A percentile compares a stretch with the other conserved stretches of the same genome.
phyloP scores from a whole-genome alignment of 2,797 vertebrate genomes.

The Coregonus suidteri region DNA sequence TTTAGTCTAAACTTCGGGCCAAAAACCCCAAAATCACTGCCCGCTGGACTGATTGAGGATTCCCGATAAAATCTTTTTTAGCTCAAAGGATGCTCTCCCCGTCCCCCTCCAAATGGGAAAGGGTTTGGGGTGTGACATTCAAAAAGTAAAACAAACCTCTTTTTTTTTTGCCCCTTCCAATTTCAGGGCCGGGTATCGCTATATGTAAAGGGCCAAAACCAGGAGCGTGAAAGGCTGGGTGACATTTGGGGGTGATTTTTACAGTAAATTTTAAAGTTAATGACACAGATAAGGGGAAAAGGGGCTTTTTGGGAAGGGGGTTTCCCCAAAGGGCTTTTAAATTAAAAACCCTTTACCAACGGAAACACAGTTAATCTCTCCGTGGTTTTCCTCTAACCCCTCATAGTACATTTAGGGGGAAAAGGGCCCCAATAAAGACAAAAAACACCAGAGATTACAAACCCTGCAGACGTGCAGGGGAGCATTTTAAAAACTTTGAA shows the following conservation, averaged over 20 bases:
- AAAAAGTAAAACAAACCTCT: not conserved
- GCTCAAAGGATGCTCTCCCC: constrained; percentile 18
- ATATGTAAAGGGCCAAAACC: constrained; percentile 39
- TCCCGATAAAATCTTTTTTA: not conserved
- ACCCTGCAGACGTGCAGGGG: not conserved
- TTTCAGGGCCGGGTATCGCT: constrained; percentile 52
- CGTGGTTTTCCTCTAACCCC: constrained; percentile 58
- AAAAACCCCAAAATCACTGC: not conserved
- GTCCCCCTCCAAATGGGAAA: too few species aligned
- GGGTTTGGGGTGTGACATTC: not conserved
- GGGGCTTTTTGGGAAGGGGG: constrained; percentile 38
- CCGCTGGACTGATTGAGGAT: not conserved
- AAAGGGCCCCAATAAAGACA: constrained; percentile 65
- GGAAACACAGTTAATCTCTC: constrained; percentile 74
- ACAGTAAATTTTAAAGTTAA: constrained; percentile 46
- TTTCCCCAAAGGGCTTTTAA: constrained; percentile 67
- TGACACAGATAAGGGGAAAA: constrained; percentile 68
- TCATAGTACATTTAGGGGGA: constrained; percentile 57
- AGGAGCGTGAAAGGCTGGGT: constrained; percentile 56
- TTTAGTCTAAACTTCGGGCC: not conserved
- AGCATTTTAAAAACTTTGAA: not conserved
- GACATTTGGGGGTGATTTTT: constrained; percentile 62
- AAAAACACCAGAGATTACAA: constrained; percentile 30
- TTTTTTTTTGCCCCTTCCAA: constrained; percentile 28
- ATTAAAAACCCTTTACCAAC: constrained; percentile 74